A percentile compares a stretch with the other conserved stretches of the same genome.
phyloP scores from a whole-genome alignment of 2,797 vertebrate genomes.

The Microchirus variegatus region DNA sequence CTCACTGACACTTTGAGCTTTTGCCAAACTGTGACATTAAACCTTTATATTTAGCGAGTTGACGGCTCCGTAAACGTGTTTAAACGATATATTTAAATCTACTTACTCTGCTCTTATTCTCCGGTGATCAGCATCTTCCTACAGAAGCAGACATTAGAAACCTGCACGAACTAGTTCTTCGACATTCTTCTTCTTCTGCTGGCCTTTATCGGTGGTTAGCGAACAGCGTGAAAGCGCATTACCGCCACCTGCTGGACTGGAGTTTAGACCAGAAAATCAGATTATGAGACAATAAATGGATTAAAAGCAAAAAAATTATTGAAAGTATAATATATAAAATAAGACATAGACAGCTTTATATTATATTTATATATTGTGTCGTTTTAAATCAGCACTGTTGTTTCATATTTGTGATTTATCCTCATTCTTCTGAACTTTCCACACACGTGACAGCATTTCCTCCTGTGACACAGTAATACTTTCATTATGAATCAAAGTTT shows the following conservation, averaged over 20 bases:
- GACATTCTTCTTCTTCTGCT: slow-evolving; percentile 10
- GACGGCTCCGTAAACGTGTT: background rate
- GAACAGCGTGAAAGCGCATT: background rate
- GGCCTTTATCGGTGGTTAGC: background rate
- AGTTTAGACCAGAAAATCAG: background rate
- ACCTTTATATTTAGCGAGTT: accelerated
- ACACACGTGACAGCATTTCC: too few species aligned
- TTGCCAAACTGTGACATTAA: background rate
- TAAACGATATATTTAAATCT: accelerated
- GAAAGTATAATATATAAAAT: too few species aligned
- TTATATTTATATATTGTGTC: too few species aligned
- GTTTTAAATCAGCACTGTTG: too few species aligned
- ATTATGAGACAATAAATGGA: too few species aligned
- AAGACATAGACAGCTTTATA: too few species aligned
- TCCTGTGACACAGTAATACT: too few species aligned
- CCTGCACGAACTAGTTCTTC: slow-evolving; percentile 43
- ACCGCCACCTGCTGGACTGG: too few species aligned
- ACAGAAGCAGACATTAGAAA: slow-evolving; percentile 11
- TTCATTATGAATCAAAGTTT: too few species aligned
- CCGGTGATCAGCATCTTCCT: slow-evolving; percentile 35
- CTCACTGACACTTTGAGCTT: background rate
- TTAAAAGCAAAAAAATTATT: too few species aligned
- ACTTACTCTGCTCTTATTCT: slow-evolving; percentile 54
- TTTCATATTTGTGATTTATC: too few species aligned
- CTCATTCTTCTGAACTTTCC: too few species aligned